Evolutionary conservation across 1,140 invertebrate species (phyloP), one percentile per base, ranked within the genome.

Genomic region (Ylistrum balloti): DNA sequence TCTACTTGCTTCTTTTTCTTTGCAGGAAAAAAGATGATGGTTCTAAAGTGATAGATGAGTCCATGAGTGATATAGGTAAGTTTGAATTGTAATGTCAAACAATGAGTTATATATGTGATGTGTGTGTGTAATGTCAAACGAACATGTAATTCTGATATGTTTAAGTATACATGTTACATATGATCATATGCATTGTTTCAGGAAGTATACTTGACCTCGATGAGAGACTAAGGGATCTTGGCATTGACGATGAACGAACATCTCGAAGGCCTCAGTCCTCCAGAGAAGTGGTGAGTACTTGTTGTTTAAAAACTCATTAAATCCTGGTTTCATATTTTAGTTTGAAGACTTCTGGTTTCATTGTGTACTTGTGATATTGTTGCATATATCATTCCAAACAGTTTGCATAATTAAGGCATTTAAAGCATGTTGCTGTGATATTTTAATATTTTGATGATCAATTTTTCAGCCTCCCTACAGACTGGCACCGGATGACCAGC

Each of bases 41-140:
- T 17, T 92, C 93, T 20, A 95, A 93, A 90, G 92, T 93, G 48
- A 93, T 95, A 33, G 94, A 95, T 91, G 94, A 95, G 89, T 94
- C 94, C 5, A 92, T 94, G 89, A 95, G 94, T 93, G 94, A 95
- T 92, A 85, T 92, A 86, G 93, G 94, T 95, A 88, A 92, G 90
- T 20, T 86, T 11, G 22, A 32, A 38, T 38, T 5, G 5, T 38
- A 7, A 7, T 38, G 35, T 38, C 13, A 38, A 7, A 38, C 35
- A 38, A 38, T 38, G 13, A 38, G 5, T 38, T 7, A 38, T 7
- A 38, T 13, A 38, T 38, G 13, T n/a, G n/a, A n/a, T n/a, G n/a
- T n/a, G n/a, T n/a, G n/a, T n/a, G n/a, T n/a, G n/a, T n/a, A n/a
- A n/a, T n/a, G n/a, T n/a, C n/a, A n/a, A n/a, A n/a, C n/a, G n/a